These are phyloP conservation scores for Falco novaeseelandiae DNA, from an alignment of 2,797 vertebrate genomes.

Conservation along the genomic window DNA sequence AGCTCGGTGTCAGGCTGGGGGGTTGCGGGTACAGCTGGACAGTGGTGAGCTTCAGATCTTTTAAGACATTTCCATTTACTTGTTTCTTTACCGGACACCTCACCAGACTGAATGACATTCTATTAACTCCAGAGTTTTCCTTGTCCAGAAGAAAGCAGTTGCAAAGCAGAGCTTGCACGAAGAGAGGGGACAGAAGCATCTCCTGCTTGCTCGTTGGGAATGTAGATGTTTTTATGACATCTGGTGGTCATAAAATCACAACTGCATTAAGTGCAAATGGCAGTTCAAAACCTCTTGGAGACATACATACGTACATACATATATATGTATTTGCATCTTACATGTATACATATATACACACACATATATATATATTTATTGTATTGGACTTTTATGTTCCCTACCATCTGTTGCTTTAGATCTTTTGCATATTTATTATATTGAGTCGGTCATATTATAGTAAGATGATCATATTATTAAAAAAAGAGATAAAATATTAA, in stretches of 20 bases:
- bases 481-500: neutral
- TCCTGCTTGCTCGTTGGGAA: neutral
- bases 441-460: neutral
- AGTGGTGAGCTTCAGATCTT: neutral
- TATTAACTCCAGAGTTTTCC: neutral
- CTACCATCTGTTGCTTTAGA: neutral
- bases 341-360: neutral
- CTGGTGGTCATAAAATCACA: neutral
- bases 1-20: neutral
- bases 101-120: neutral
- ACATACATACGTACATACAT: neutral
- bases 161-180: neutral
- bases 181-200: neutral
- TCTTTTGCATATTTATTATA: neutral
- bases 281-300: neutral
- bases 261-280: neutral
- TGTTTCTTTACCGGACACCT: neutral
- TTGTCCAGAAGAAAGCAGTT: neutral
- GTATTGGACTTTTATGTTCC: neutral
- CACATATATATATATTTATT: accelerated
- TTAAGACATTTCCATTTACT: neutral
- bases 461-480: neutral
- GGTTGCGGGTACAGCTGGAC: neutral
- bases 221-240: constrained; percentile 17
- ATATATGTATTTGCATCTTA: neutral